Evolutionary conservation across 2,888 invertebrate genomes (phyloP).

Genomic region (Smittia aterrima): DNA sequence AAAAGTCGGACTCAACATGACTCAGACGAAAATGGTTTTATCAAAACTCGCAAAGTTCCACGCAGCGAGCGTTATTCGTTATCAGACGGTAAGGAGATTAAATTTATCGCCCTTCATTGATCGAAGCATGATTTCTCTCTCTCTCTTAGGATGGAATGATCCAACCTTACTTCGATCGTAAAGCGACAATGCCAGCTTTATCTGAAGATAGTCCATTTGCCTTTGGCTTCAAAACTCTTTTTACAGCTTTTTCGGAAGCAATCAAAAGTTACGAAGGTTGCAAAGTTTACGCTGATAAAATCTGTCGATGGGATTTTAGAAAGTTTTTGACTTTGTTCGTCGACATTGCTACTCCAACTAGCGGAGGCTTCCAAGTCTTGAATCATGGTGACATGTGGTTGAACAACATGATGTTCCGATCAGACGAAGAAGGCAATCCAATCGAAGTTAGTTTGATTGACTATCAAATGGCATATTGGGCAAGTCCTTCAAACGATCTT

Average conservation of each 20-base stretch:
- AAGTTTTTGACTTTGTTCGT: not conserved
- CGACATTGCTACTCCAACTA: constrained; percentile 3
- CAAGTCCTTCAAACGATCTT: constrained; percentile 42
- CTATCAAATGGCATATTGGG: not conserved
- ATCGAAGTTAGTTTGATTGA: not conserved
- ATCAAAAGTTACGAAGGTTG: constrained; percentile 9
- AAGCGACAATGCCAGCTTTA: not conserved
- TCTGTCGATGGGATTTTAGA: constrained; percentile 10
- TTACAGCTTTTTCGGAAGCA: not conserved
- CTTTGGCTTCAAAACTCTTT: too few relatives aligned
- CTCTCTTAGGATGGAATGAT: constrained; percentile 21
- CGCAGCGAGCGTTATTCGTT: constrained; percentile 22
- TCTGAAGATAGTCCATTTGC: not conserved
- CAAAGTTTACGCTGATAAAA: constrained; percentile 30
- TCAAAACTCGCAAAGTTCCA: constrained; percentile 39
- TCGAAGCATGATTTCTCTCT: too few relatives aligned
- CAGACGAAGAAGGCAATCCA: not conserved
- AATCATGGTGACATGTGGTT: constrained; percentile 43
- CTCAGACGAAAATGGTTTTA: constrained; percentile 17
- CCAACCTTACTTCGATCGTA: not conserved
- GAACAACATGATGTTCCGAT: constrained; percentile 43
- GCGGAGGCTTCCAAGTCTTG: constrained; percentile 41
- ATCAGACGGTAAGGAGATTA: not conserved
- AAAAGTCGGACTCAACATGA: constrained; percentile 23
- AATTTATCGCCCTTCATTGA: too few relatives aligned